A percentile compares a stretch with the other conserved stretches of the same genome.
These are phyloP conservation scores for Parascotia fuliginaria DNA, from an alignment of 2,888 invertebrate genomes.

Conservation along the genomic window DNA sequence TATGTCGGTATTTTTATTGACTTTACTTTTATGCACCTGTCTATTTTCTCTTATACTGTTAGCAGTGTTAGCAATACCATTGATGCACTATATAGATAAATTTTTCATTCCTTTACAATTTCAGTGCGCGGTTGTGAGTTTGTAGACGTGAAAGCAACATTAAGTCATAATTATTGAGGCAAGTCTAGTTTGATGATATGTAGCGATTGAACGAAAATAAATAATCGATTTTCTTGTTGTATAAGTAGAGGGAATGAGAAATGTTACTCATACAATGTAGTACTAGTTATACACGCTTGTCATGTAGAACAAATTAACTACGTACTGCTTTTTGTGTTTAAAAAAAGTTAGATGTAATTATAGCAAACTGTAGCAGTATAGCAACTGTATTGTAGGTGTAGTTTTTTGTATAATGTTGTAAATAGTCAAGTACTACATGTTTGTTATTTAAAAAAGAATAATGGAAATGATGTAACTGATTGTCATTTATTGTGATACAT, in stretches of 20 bases:
- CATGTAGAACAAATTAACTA: conserved; percentile 27
- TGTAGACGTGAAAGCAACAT: conserved; percentile 55
- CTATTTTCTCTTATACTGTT: too few species aligned
- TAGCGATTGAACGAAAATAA: conserved; percentile 43
- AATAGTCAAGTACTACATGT: neutral
- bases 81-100: conserved; percentile 39
- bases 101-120: conserved; percentile 75
- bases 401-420: conserved; percentile 10
- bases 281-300: conserved; percentile 24
- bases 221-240: conserved; percentile 31
- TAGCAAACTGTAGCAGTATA: conserved; percentile 21
- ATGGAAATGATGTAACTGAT: neutral
- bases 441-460: too few species aligned
- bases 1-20: too few species aligned
- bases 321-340: neutral
- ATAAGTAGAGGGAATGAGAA: conserved; percentile 64
- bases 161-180: conserved; percentile 57
- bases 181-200: conserved; percentile 56
- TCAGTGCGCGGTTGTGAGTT: conserved; percentile 72
- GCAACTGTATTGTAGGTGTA: conserved; percentile 23
- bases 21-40: too few species aligned
- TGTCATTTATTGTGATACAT: too few species aligned
- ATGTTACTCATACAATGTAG: conserved; percentile 42
- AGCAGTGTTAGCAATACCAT: neutral
- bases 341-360: conserved; percentile 23